Evolutionary conservation across 2,888 invertebrate genomes (phyloP), one percentile per base, ranked within the genome.

Genomic region (Calameuta idolon): DNA sequence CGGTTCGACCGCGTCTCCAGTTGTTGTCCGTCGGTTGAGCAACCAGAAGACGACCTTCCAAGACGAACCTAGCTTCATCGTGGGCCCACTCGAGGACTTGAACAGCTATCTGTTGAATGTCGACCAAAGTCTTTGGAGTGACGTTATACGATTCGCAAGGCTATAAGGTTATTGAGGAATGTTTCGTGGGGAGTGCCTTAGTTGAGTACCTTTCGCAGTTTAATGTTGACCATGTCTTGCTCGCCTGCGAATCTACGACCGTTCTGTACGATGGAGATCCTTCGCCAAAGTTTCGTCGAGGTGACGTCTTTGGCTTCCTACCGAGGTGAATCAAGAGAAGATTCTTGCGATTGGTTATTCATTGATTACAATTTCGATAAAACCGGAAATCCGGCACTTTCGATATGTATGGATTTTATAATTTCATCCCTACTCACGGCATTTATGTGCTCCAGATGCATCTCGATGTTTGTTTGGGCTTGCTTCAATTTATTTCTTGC

Each of bases 1-100:
- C 96, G 79, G 97, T 97, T 87, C 97, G 95, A 83, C 97, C 97
- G 90, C 96, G 96, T 86, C 96, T 94, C 97, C 97, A 97, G 92
- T 97, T 97, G 92, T 96, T 97, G 92, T 98, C 98, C 78, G 97
- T 96, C 73, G 97, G 97, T 92, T 97, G 97, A 71, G 97, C 97
- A 91, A 96, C 97, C 85, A 97, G 93, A 87, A 98, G 93, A 91
- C 96, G 95, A 79, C 98, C 98, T 92, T 98, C 98, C 92, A 98
- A 94, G 83, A 97, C 96, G 91, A 98, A 98, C 90, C 96, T 95
- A 74, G 97, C 96, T 91, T 98, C 98, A 87, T 97, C 97, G 89
- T 97, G 97, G 92, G 96, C 96, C 98, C 98, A 98, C 88, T 98
- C 98, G 83, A 98, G 92, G 9, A 97, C 95, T 90, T 98, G 98